Percentiles rank a stretch among this genome's conserved stretches.
Conservation (phyloP, 2,797 vertebrate genomes). For the Prunella strophiata region DNA sequence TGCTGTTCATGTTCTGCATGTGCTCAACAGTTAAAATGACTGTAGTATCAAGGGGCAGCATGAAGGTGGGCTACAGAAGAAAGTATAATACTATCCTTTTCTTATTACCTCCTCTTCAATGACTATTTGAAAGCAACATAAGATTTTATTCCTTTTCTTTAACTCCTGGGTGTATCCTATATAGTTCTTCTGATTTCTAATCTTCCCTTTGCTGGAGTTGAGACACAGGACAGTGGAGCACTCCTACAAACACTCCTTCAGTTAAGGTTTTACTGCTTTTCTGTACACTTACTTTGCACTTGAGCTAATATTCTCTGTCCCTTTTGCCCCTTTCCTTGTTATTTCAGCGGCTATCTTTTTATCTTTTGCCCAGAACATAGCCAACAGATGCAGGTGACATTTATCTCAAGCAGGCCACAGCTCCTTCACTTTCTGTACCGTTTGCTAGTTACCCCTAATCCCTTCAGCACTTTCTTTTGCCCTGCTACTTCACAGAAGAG, state of each 20-base stretch:
- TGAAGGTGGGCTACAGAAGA: not conserved
- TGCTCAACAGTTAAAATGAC: not conserved
- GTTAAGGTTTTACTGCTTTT: not conserved
- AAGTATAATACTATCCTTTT: not conserved
- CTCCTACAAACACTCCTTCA: not conserved
- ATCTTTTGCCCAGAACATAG: not conserved
- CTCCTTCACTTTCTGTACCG: not conserved
- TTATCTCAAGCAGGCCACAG: not conserved
- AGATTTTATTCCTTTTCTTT: not conserved
- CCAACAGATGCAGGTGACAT: not conserved
- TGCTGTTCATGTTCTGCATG: not conserved
- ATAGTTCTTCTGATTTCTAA: not conserved
- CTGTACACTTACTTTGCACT: not conserved
- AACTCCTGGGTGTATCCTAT: not conserved
- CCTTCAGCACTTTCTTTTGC: not conserved
- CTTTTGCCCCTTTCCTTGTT: not conserved
- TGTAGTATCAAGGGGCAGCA: rapidly evolving
- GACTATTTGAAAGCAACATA: not conserved
- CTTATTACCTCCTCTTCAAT: not conserved
- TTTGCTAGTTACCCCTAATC: not conserved
- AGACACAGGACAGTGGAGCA: not conserved
- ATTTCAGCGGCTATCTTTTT: not conserved
- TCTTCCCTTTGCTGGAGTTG: not conserved
- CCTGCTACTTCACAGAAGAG: not conserved
- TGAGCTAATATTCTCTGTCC: not conserved